Evolutionary conservation across 2,113 vertebrate species (phyloP).

Genomic region (Beaufortia kweichowensis): DNA sequence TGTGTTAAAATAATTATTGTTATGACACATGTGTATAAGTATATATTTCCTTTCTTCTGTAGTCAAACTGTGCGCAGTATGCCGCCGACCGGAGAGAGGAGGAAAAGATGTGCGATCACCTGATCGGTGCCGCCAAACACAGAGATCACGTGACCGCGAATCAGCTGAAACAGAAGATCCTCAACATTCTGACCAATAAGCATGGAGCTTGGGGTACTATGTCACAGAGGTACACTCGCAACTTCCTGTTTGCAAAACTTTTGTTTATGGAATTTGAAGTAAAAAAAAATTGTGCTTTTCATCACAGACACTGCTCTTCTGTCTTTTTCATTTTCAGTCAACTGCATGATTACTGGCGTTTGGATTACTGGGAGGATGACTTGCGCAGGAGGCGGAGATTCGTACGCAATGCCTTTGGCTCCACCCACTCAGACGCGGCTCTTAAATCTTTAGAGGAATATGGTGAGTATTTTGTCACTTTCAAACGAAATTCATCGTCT

Average conservation of each 20-base stretch:
- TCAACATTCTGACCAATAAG: conserved; percentile 98
- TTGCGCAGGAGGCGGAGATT: conserved; percentile 92
- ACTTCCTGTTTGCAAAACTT: neutral
- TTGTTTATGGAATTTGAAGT: neutral
- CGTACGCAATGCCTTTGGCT: conserved; percentile 97
- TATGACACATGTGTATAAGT: too few relatives aligned
- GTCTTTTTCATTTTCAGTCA: conserved; percentile 73
- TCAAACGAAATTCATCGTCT: neutral
- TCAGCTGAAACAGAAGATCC: conserved; percentile 98
- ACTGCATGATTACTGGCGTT: conserved; percentile 95
- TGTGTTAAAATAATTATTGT: too few relatives aligned
- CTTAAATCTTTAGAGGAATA: conserved; percentile 92
- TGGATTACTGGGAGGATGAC: conserved; percentile 99
- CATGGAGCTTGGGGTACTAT: conserved; percentile 97
- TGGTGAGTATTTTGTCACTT: conserved; percentile 72
- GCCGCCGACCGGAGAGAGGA: conserved; percentile 94
- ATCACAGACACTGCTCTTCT: neutral
- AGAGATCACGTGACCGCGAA: conserved; percentile 97
- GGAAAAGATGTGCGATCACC: conserved; percentile 99
- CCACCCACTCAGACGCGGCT: conserved; percentile 86
- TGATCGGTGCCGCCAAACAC: conserved; percentile 98
- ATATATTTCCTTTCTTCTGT: neutral
- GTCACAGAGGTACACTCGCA: conserved; percentile 81
- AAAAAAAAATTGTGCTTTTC: too few relatives aligned
- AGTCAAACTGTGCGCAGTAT: conserved; percentile 98